Evolutionary conservation across 2,797 vertebrate genomes (phyloP).

Genomic region (Hephaestus fuliginosus): DNA sequence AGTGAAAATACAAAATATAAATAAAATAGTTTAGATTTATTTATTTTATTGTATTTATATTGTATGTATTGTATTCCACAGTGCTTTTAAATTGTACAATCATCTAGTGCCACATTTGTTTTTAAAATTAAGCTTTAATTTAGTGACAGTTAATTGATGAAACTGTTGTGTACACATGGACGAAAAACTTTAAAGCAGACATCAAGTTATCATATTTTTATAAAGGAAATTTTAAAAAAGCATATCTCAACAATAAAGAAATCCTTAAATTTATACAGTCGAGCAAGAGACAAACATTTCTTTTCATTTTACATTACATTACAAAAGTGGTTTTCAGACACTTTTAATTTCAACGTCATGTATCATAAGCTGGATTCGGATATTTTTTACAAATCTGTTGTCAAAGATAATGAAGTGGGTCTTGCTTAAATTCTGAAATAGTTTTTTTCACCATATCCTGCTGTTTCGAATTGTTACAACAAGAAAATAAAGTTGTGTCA

Average conservation of each 20-base stretch:
- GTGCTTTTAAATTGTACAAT: not conserved
- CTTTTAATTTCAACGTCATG: not conserved
- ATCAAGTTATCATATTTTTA: too few relatives aligned
- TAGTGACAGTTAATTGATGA: too few relatives aligned
- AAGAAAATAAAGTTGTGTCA: not conserved
- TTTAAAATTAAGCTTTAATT: too few relatives aligned
- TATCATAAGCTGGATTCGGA: not conserved
- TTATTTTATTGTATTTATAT: too few relatives aligned
- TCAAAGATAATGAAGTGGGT: not conserved
- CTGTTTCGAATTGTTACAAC: not conserved
- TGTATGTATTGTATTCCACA: not conserved
- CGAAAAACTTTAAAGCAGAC: too few relatives aligned
- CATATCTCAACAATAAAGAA: too few relatives aligned
- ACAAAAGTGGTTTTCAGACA: not conserved
- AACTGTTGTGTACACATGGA: too few relatives aligned
- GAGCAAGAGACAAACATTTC: too few relatives aligned
- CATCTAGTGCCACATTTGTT: too few relatives aligned
- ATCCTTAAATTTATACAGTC: too few relatives aligned
- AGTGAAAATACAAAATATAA: not conserved
- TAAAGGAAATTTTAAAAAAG: too few relatives aligned
- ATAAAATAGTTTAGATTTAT: not conserved
- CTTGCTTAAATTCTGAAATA: not conserved
- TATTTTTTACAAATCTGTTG: too few relatives aligned
- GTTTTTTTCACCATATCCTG: not conserved
- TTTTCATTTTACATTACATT: not conserved